Percentiles rank a stretch among this genome's conserved stretches.
Conservation (phyloP, 1,140 invertebrate genomes). For the Prorops nasuta region DNA sequence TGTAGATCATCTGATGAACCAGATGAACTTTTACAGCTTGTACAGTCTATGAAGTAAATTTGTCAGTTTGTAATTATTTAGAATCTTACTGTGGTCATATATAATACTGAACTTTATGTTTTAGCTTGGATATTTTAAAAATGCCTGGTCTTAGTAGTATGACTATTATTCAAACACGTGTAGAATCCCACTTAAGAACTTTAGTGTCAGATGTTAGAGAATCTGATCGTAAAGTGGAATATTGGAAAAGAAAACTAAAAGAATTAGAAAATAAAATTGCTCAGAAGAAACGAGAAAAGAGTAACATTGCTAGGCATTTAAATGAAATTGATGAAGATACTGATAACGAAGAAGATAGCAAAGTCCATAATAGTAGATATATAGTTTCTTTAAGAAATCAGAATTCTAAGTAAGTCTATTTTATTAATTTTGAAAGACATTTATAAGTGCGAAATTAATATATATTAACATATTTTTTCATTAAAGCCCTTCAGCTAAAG, state of each 20-base stretch:
- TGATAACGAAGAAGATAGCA: background rate
- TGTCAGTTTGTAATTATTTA: constrained; percentile 6
- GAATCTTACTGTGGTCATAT: too few species aligned
- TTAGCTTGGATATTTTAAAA: constrained; percentile 26
- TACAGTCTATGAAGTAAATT: constrained; percentile 34
- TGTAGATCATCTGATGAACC: constrained; percentile 12
- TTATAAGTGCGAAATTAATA: too few species aligned
- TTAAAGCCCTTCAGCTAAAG: too few species aligned
- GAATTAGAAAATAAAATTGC: constrained; percentile 18
- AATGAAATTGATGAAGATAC: background rate
- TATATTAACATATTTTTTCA: too few species aligned
- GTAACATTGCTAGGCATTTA: background rate
- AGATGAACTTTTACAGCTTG: constrained; percentile 35
- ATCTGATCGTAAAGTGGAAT: constrained; percentile 31
- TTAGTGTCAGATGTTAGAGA: constrained; percentile 32
- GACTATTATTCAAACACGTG: constrained; percentile 31
- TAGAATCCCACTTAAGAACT: constrained; percentile 29
- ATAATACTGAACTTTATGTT: too few species aligned
- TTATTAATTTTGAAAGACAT: too few species aligned
- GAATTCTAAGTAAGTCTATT: too few species aligned
- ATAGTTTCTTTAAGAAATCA: too few species aligned
- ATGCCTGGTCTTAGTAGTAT: constrained; percentile 27
- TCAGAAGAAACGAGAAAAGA: background rate
- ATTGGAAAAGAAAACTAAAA: constrained; percentile 29
- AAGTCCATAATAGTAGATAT: too few species aligned